Conservation (phyloP, 2,797 vertebrate genomes). For the Limosa lapponica region DNA sequence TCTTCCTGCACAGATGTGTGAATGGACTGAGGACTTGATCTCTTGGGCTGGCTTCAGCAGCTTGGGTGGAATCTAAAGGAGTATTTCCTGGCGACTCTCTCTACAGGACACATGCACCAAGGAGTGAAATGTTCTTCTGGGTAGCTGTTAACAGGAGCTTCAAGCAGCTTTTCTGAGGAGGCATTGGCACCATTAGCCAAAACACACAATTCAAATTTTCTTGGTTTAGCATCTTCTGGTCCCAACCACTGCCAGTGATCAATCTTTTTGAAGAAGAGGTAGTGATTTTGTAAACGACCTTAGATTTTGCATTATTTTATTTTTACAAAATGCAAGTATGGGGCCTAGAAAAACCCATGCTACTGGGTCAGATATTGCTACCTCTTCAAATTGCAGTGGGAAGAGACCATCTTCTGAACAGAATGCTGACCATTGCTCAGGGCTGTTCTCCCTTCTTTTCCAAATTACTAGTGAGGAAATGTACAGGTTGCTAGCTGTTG, state of each 20-base stretch:
- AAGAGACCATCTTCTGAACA: background rate
- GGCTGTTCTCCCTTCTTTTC: background rate
- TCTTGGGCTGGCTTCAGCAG: background rate
- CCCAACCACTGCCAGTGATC: background rate
- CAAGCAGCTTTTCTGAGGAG: background rate
- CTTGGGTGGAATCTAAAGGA: background rate
- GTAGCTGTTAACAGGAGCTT: background rate
- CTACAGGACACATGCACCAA: rapidly evolving
- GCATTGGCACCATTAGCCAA: background rate
- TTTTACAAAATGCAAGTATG: background rate
- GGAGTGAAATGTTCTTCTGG: background rate
- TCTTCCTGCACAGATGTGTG: background rate
- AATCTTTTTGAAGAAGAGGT: background rate
- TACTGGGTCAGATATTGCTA: background rate
- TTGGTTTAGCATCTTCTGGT: background rate
- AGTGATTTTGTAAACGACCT: background rate
- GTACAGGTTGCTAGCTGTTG: background rate
- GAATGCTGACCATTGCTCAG: background rate
- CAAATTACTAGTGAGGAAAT: background rate
- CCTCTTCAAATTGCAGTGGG: background rate
- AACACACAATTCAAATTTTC: background rate
- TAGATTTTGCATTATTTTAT: background rate
- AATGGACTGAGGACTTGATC: background rate
- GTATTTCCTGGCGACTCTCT: background rate
- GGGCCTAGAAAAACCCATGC: background rate